Evolutionary conservation across 2,888 invertebrate species (phyloP).

Genomic region (Syrphus vitripennis): DNA sequence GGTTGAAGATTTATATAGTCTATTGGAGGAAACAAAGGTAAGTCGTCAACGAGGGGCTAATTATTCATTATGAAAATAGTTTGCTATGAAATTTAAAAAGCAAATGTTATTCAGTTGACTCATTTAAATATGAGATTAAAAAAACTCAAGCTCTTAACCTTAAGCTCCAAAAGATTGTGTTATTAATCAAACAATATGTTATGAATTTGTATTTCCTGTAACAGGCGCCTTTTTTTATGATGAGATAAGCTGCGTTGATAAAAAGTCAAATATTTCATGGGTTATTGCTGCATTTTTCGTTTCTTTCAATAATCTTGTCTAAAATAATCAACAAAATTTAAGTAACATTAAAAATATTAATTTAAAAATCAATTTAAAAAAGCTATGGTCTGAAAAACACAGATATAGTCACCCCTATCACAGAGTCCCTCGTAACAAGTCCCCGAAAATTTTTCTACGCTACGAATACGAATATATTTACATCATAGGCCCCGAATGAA

Average conservation of each 20-base stretch:
- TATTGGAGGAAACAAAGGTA: conserved; percentile 84
- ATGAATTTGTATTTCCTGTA: neutral
- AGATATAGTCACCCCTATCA: no score
- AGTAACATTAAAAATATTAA: no score
- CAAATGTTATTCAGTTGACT: neutral
- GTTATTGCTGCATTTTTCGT: neutral
- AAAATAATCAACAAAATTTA: neutral
- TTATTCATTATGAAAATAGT: neutral
- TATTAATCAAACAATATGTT: neutral
- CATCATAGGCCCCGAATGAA: no score
- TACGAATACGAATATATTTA: no score
- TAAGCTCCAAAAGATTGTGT: neutral
- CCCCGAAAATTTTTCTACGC: no score
- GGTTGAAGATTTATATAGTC: conserved; percentile 96
- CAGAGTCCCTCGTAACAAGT: no score
- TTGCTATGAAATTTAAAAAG: neutral
- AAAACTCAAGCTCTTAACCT: neutral
- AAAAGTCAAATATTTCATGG: neutral
- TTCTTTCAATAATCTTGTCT: no score
- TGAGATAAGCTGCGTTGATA: neutral
- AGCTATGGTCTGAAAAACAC: no score
- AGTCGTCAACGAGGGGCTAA: conserved; percentile 42
- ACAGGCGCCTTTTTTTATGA: neutral
- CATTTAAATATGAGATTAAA: conserved; percentile 8
- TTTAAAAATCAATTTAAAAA: neutral